Conservation (phyloP, 2,797 vertebrate genomes). For the Hippopotamyrus pictus region DNA sequence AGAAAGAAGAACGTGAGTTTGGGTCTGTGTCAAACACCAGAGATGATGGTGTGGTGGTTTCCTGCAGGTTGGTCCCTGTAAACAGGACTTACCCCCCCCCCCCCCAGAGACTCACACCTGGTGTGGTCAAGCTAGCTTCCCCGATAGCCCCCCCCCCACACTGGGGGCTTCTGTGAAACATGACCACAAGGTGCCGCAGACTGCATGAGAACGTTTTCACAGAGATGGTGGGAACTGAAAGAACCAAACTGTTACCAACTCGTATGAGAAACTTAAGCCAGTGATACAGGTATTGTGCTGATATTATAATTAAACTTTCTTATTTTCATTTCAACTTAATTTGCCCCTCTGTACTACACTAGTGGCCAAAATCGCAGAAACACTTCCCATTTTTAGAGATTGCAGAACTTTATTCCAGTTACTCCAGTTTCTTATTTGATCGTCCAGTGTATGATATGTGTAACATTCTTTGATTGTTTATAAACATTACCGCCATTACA, state of each 20-base stretch:
- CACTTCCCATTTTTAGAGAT: background rate
- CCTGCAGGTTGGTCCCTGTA: background rate
- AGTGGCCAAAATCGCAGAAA: background rate
- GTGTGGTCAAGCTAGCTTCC: background rate
- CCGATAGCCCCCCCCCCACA: background rate
- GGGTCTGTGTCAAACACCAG: background rate
- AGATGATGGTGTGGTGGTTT: background rate
- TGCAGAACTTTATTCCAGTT: background rate
- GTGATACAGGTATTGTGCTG: background rate
- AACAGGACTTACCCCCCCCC: background rate
- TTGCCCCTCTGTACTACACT: background rate
- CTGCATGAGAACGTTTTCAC: background rate
- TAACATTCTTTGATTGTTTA: background rate
- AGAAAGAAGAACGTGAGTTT: background rate
- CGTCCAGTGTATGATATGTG: background rate
- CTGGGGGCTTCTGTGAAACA: background rate
- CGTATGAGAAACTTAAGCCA: background rate
- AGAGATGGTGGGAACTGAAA: background rate
- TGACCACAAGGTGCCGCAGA: background rate
- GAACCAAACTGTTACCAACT: background rate
- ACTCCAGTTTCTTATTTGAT: background rate
- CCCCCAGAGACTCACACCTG: background rate
- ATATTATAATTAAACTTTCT: background rate
- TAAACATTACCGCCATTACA: background rate
- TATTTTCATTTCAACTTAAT: background rate